These are phyloP conservation scores for Coregonus sp. DNA, from an alignment of 2,797 vertebrate genomes.

Conservation along the genomic window DNA sequence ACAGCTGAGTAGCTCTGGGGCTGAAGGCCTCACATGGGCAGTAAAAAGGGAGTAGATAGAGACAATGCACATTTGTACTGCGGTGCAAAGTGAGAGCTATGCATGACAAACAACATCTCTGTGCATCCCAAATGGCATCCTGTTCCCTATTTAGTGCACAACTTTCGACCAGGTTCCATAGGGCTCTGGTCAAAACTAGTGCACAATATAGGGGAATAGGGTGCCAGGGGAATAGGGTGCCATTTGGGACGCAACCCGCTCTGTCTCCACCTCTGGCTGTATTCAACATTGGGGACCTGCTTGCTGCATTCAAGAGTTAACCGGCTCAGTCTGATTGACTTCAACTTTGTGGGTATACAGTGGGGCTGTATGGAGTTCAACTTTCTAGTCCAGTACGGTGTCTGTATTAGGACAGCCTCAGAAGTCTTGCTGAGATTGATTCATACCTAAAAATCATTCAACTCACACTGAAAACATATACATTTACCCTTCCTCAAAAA, in stretches of 20 bases:
- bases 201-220: no score
- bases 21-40: constrained; percentile 63
- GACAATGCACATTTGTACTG: constrained; percentile 62
- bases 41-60: constrained; percentile 68
- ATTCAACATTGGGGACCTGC: constrained; percentile 63
- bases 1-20: constrained; percentile 71
- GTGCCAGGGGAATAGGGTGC: no score
- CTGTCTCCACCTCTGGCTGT: constrained; percentile 40
- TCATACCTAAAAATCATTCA: background rate
- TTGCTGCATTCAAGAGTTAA: constrained; percentile 40
- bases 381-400: background rate
- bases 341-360: constrained; percentile 32
- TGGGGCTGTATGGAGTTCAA: background rate
- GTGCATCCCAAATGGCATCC: background rate
- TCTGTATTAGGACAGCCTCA: background rate
- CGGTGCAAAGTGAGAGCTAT: constrained; percentile 47
- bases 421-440: background rate
- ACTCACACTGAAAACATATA: background rate
- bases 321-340: constrained; percentile 56
- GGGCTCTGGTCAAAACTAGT: no score
- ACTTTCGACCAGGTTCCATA: no score
- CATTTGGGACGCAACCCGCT: no score
- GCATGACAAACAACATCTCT: constrained; percentile 63
- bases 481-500: background rate
- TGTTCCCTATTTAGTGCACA: background rate